Conservation (phyloP, 1,140 invertebrate genomes). For the Portunus trituberculatus region DNA sequence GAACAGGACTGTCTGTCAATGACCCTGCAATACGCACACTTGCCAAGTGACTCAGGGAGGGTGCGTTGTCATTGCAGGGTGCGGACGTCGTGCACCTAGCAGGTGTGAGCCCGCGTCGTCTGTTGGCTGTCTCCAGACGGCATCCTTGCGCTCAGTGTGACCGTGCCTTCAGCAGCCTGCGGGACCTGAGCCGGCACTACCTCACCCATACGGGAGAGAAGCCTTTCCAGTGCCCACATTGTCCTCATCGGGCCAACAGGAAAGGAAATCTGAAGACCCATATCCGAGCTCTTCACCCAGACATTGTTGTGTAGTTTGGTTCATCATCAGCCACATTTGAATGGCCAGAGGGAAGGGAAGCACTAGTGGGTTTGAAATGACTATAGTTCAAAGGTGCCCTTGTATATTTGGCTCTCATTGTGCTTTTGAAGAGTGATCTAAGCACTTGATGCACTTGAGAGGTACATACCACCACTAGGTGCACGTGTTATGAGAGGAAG, state of each 20-base stretch:
- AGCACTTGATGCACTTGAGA: background rate
- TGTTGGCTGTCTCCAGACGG: conserved; percentile 65
- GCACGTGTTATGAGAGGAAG: conserved; percentile 14
- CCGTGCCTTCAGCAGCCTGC: conserved; percentile 70
- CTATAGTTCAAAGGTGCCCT: background rate
- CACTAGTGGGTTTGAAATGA: background rate
- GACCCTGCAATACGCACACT: conserved; percentile 30
- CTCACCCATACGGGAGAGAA: conserved; percentile 81
- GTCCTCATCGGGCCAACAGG: conserved; percentile 79
- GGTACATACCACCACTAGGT: background rate
- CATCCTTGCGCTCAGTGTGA: conserved; percentile 73
- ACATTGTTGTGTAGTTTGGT: conserved; percentile 66
- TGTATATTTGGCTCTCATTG: background rate
- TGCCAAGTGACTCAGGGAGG: conserved; percentile 68
- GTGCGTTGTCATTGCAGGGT: conserved; percentile 74
- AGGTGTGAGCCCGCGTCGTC: conserved; percentile 55
- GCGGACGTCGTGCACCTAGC: conserved; percentile 63
- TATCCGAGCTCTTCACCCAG: conserved; percentile 73
- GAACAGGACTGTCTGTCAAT: background rate
- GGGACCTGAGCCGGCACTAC: conserved; percentile 78
- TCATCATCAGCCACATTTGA: background rate
- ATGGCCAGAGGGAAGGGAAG: background rate
- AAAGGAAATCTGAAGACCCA: conserved; percentile 76
- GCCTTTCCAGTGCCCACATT: conserved; percentile 82
- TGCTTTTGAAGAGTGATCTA: background rate